Evolutionary conservation across 2,113 vertebrate species (phyloP), one percentile per base, ranked within the genome.

Genomic region (Nibea coibor): DNA sequence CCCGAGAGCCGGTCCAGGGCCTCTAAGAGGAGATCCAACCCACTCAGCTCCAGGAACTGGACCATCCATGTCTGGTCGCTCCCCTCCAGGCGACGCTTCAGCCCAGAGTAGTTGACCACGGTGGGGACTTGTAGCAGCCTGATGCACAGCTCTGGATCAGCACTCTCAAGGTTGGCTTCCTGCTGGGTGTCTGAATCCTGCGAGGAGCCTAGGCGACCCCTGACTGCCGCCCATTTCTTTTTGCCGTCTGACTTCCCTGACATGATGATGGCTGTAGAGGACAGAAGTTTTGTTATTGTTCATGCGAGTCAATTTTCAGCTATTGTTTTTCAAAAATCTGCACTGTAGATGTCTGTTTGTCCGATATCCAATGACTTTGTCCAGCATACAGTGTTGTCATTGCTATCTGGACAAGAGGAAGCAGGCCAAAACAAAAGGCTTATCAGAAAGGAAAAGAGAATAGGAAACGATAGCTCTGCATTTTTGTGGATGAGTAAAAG

Each of bases 141-240:
- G 90, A 97, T 97, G 93, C 98, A 99, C n/a, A 99, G 94, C 93
- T 99, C 98, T 0, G 98, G 96, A 50, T 98, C 98, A 0, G 98
- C 97, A 0, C 94, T 98, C 90, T 99, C 98, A 88, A 99, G 92
- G 93, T 99, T 99, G 88, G 97, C 97, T 81, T 99, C 98, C 0
- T 94, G 95, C 82, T 96, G 95, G 28, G 84, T 80, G 76, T 99
- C 98, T 0, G 94, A 91, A 67, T 99, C 97, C 91, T 96, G 96
- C 17, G 95, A 95, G 0, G 96, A 94, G 42, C 97, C 96, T 0
- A 99, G 95, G 72, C 94, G 97, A 85, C 95, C 96, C 78, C 97
- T 96, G 61, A 99, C 93, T 0, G 94, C 94, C 0, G 94, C 96
- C 98, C 98, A 99, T 87, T 99, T 99, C 85, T 95, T 96, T 81